These are phyloP conservation scores for Smutsia temminckii DNA, from an alignment of 2,797 vertebrate genomes.

Conservation along the genomic window DNA sequence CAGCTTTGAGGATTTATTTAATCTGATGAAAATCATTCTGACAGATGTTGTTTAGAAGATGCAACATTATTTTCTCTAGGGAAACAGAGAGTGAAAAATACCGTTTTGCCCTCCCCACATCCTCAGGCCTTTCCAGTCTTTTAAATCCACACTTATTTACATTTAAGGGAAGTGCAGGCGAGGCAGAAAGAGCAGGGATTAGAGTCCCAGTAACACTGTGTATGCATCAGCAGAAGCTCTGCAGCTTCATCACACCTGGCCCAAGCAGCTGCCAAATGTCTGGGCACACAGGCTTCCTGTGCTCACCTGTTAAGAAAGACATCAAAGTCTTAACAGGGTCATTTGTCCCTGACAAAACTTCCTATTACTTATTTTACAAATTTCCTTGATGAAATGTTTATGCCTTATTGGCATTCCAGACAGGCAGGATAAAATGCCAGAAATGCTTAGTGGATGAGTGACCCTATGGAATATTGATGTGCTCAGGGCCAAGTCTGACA, in stretches of 20 bases:
- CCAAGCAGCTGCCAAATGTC: neutral
- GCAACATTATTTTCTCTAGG: conserved; percentile 67
- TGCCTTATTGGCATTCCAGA: conserved; percentile 24
- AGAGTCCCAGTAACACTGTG: neutral
- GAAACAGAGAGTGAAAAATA: conserved; percentile 67
- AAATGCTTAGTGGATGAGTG: conserved; percentile 5
- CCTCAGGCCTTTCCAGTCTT: conserved; percentile 23
- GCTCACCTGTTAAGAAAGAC: neutral
- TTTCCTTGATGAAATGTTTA: conserved; percentile 36
- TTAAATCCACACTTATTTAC: conserved; percentile 50
- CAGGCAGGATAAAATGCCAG: conserved; percentile 23
- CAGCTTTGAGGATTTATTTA: conserved; percentile 80
- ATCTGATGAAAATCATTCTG: conserved; percentile 79
- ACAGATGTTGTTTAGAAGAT: conserved; percentile 83
- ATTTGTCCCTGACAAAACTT: neutral
- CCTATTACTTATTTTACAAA: neutral
- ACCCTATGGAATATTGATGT: neutral
- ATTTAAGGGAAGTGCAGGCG: conserved; percentile 43
- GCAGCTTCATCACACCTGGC: conserved; percentile 34
- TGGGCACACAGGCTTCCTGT: neutral
- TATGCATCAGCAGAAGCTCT: neutral
- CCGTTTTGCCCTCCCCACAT: neutral
- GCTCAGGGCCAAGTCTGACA: neutral
- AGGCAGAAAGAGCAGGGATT: neutral
- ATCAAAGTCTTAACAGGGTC: conserved; percentile 44